Base-by-base conservation (phyloP, 2,797 vertebrate genomes). In the Lagodon rhomboides region DNA sequence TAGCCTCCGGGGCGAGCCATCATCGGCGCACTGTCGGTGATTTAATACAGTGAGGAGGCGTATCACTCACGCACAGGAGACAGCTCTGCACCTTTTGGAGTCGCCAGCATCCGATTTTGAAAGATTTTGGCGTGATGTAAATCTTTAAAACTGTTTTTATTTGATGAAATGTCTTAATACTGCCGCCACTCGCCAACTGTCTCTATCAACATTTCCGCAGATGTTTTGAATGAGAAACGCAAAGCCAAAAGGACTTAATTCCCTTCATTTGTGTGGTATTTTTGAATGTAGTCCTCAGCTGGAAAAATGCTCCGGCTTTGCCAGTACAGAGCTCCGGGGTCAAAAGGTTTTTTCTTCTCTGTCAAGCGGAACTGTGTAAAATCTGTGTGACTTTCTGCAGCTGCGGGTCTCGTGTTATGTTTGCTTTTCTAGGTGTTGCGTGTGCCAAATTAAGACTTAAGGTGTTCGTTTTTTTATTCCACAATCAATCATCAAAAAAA, bases 401-500 rank as follows among this genome's bases (percentile, higher is more conserved):
- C 87, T 91, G 86, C 63, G 34, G 59, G 47, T 77, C 77, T 72
- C 87, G 77, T 85, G 91, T 82, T 80, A 75, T 90, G 79, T 90
- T 90, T 91, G 77, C 83, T 86, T 92, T 91, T 73, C 41, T 74
- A 82, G 68, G 67, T 79, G 84, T 59, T 75, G n/a, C 49, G 12
- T 68, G 74, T 69, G 83, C 91, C 89, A 91, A 86, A 91, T 91
- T 86, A 83, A 82, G 79, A 85, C 73, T 82, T 58, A 73, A 91
- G 88, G 85, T 92, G 89, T 86, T 85, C 72, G 50, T 85, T 91
- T 88, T 88, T 87, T 83, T 85, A 83, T 86, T 87, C 85, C 80
- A 73, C 67, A 82, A 87, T 91, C 88, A 89, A 85, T 91, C 90
- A 84, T 83, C 58, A 25, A 34, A 1, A 1, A 34, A 30, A 34